A percentile compares a stretch with the other conserved stretches of the same genome.
These are phyloP conservation scores for Punctoribates punctum DNA, from an alignment of 2,888 invertebrate species.

Conservation along the genomic window DNA sequence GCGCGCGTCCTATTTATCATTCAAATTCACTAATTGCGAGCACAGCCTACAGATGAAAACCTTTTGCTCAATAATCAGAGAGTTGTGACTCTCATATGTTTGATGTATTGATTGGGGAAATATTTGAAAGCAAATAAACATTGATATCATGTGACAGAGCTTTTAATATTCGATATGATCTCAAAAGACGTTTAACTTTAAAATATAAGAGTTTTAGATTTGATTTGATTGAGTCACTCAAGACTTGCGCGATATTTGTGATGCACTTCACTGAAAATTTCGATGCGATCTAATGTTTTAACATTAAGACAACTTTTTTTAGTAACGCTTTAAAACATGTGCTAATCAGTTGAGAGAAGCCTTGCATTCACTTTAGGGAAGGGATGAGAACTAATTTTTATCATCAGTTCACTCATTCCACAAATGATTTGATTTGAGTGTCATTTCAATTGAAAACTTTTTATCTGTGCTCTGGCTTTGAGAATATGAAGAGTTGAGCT, in stretches of 20 bases:
- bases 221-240: not conserved
- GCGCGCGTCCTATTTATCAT: slow-evolving; percentile 20
- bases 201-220: not conserved
- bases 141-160: slow-evolving; percentile 22
- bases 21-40: not conserved
- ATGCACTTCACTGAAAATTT: slow-evolving; percentile 25
- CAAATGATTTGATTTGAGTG: too few relatives aligned
- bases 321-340: slow-evolving; percentile 26
- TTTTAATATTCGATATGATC: slow-evolving; percentile 29
- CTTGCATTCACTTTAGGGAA: not conserved
- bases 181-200: slow-evolving; percentile 19
- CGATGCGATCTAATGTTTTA: slow-evolving; percentile 5
- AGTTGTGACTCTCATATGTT: not conserved
- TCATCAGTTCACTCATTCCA: not conserved
- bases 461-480: too few relatives aligned
- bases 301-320: slow-evolving; percentile 27
- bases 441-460: too few relatives aligned
- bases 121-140: not conserved
- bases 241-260: slow-evolving; percentile 33
- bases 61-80: too few relatives aligned
- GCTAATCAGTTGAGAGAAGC: slow-evolving; percentile 14
- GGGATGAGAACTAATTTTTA: not conserved
- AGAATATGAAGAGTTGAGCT: too few relatives aligned
- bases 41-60: not conserved
- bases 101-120: not conserved